Percentiles rank a stretch among this genome's conserved stretches.
phyloP scores from a whole-genome alignment of 2,797 vertebrate species.

The Sebastes itinus region DNA sequence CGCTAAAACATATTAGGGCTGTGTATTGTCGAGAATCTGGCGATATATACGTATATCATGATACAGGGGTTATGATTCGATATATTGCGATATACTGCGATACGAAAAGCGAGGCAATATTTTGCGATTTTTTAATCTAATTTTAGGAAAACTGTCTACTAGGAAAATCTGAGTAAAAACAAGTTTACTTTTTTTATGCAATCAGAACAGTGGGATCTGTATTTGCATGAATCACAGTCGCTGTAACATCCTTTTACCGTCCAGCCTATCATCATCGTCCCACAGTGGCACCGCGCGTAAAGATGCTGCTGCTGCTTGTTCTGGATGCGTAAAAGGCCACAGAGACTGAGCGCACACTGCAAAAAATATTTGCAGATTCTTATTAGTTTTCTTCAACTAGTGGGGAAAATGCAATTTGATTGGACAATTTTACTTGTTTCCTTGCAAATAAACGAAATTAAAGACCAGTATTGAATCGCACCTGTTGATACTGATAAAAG shows the following conservation, averaged over 20 bases:
- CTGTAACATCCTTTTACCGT: not conserved
- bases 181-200: too few relatives aligned
- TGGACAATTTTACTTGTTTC: not conserved
- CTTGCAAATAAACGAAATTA: not conserved
- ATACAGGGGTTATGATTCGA: too few relatives aligned
- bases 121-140: too few relatives aligned
- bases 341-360: not conserved
- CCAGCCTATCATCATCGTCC: not conserved
- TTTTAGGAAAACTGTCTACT: too few relatives aligned
- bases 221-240: too few relatives aligned
- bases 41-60: too few relatives aligned
- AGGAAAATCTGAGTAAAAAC: too few relatives aligned
- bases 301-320: slow-evolving; percentile 7
- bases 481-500: not conserved
- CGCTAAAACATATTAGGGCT: too few relatives aligned
- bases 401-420: not conserved
- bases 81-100: too few relatives aligned
- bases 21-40: too few relatives aligned
- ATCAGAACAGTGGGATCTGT: too few relatives aligned
- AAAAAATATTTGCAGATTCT: not conserved
- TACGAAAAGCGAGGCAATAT: too few relatives aligned
- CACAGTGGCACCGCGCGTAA: not conserved
- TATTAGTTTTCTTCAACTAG: not conserved
- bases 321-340: not conserved
- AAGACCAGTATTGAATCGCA: not conserved